phyloP scores from a whole-genome alignment of 92 coral and sea anemone species.

The Galaxea fascicularis region DNA sequence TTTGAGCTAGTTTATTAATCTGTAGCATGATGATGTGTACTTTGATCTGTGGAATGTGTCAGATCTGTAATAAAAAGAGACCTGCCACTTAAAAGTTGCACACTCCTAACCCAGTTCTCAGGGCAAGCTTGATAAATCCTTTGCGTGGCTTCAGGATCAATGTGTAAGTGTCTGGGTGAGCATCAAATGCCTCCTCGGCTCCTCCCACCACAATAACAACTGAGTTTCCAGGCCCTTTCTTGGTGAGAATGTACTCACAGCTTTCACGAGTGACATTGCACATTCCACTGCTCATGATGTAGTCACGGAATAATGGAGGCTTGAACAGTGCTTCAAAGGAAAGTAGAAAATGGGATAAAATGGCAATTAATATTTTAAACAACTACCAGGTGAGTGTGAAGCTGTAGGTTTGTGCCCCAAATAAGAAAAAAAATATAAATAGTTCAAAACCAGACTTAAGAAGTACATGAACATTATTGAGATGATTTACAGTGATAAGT shows the following conservation, averaged over 20 bases:
- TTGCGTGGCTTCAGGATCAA: slow-evolving; percentile 83
- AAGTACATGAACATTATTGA: no score
- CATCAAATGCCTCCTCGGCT: slow-evolving; percentile 97
- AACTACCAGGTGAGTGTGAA: no score
- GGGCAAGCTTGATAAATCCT: slow-evolving; percentile 95
- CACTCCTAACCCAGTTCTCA: slow-evolving; percentile 87
- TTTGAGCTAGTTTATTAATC: no score
- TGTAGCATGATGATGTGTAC: no score
- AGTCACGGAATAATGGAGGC: slow-evolving; percentile 98
- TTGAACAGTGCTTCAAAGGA: slow-evolving; percentile 80
- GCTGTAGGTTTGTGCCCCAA: no score
- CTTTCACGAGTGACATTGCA: slow-evolving; percentile 96
- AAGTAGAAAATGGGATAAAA: background rate
- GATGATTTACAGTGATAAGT: no score
- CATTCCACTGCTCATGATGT: slow-evolving; percentile 97
- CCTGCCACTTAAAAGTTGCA: background rate
- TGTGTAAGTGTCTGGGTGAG: slow-evolving; percentile 91
- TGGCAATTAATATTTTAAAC: no score
- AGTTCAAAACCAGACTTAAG: no score
- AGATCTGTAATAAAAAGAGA: no score
- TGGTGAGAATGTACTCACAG: slow-evolving; percentile 89
- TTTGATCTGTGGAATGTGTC: no score
- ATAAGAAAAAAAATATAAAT: no score
- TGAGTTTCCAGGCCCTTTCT: slow-evolving; percentile 95
- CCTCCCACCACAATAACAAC: slow-evolving; percentile 98